Percentiles rank a stretch among this genome's conserved stretches.
These are phyloP conservation scores for Microctenopoma stevenorrisi DNA, from an alignment of 2,797 vertebrate species.

Conservation along the genomic window DNA sequence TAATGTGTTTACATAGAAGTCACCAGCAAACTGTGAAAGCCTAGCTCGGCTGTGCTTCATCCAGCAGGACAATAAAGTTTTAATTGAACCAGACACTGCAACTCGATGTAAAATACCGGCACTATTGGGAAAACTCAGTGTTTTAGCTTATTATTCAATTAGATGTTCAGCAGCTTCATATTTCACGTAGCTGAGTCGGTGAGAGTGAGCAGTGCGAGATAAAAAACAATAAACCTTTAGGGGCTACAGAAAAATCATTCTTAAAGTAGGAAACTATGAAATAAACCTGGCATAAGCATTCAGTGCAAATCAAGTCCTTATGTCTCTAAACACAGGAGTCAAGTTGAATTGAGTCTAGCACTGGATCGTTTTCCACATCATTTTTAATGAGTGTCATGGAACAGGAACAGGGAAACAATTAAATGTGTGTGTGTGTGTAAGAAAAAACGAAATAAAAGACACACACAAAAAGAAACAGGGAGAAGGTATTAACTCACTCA, in stretches of 20 bases:
- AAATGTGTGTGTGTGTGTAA: conserved; percentile 36
- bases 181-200: conserved; percentile 44
- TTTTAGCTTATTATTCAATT: conserved; percentile 75
- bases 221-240: conserved; percentile 55
- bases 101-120: conserved; percentile 33
- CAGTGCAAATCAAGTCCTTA: conserved; percentile 47
- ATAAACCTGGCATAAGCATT: conserved; percentile 46
- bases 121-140: conserved; percentile 57
- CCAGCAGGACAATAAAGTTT: conserved; percentile 65
- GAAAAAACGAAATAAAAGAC: not conserved
- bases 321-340: conserved; percentile 55
- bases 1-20: conserved; percentile 64
- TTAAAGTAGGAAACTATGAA: conserved; percentile 42
- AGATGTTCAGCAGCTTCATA: conserved; percentile 54
- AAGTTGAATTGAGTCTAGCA: conserved; percentile 52
- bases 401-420: conserved; percentile 63
- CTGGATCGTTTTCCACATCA: conserved; percentile 68
- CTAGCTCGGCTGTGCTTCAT: conserved; percentile 52
- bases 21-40: conserved; percentile 61
- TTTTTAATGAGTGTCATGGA: conserved; percentile 59
- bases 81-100: conserved; percentile 56
- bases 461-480: not conserved
- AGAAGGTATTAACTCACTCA: conserved; percentile 1
- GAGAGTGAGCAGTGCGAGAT: conserved; percentile 43
- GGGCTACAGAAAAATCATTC: conserved; percentile 33